A percentile compares a stretch with the other conserved stretches of the same genome.
Conservation (phyloP, 2,797 vertebrate genomes). For the Sebastes elongatus region DNA sequence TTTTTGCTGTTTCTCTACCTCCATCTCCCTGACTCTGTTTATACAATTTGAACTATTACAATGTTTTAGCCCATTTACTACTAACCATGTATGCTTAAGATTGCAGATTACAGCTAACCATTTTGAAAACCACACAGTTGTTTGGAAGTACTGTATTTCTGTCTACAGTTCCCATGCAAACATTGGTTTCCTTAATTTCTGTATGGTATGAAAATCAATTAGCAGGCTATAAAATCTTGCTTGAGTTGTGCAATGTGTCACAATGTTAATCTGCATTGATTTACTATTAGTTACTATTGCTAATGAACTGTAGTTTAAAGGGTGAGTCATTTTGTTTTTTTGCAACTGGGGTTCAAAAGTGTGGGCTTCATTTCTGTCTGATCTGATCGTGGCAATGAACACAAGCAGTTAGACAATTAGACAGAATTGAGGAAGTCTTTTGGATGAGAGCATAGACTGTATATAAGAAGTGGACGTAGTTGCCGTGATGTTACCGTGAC, state of each 20-base stretch:
- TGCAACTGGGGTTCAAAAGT: background rate
- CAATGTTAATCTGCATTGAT: background rate
- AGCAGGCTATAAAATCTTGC: background rate
- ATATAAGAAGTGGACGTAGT: too few relatives aligned
- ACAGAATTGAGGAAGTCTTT: background rate
- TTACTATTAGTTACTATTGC: background rate
- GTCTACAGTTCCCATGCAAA: background rate
- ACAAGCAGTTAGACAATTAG: background rate
- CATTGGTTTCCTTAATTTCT: background rate
- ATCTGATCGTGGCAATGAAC: background rate
- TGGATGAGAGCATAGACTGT: too few relatives aligned
- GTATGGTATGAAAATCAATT: background rate
- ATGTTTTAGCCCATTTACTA: background rate
- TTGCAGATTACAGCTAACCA: background rate
- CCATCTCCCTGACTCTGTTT: background rate
- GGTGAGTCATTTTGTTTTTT: background rate
- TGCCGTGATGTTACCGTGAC: too few relatives aligned
- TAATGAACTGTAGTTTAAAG: background rate
- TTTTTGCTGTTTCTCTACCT: background rate
- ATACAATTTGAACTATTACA: background rate
- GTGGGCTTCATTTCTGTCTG: background rate
- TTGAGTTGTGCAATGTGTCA: background rate
- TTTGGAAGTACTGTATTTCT: background rate
- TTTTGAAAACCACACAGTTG: background rate
- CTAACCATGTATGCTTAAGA: background rate